Percentiles rank a stretch among this genome's conserved stretches.
Evolutionary conservation across 2,888 invertebrate genomes (phyloP).

Genomic region (Cinara cedri): DNA sequence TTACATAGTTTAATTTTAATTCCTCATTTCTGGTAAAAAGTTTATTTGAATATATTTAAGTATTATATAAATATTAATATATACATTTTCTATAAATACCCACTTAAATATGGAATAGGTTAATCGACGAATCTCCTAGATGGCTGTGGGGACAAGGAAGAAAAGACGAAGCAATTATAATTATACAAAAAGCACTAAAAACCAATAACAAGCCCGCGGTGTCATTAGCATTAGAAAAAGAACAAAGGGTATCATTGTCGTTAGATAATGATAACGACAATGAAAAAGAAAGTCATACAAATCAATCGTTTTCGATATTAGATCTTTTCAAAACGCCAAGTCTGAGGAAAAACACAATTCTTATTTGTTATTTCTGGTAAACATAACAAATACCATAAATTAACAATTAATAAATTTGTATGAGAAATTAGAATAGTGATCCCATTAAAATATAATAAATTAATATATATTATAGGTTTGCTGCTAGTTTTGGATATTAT

Average conservation of each 20-base stretch:
- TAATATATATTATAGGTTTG: constrained; percentile 66
- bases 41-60: neutral
- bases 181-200: constrained; percentile 77
- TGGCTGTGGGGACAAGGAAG: constrained; percentile 88
- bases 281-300: constrained; percentile 47
- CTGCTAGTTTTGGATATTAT: constrained; percentile 86
- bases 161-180: constrained; percentile 74
- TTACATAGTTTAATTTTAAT: constrained; percentile 75
- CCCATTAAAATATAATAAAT: neutral
- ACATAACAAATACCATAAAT: neutral
- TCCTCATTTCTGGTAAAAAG: constrained; percentile 71
- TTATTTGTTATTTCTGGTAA: constrained; percentile 80
- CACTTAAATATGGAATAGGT: constrained; percentile 64
- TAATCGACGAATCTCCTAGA: constrained; percentile 86
- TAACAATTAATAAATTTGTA: neutral
- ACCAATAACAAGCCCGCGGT: constrained; percentile 65
- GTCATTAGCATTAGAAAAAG: constrained; percentile 61
- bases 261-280: constrained; percentile 62
- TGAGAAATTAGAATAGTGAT: too few relatives aligned
- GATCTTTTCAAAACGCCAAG: constrained; percentile 84
- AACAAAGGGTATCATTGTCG: constrained; percentile 65
- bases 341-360: constrained; percentile 77
- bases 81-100: neutral
- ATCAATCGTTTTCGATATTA: constrained; percentile 66
- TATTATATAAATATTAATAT: too few relatives aligned